A percentile compares a stretch with the other conserved stretches of the same genome.
Evolutionary conservation across 1,140 invertebrate genomes (phyloP).

Genomic region (Temnothorax nylanderi): DNA sequence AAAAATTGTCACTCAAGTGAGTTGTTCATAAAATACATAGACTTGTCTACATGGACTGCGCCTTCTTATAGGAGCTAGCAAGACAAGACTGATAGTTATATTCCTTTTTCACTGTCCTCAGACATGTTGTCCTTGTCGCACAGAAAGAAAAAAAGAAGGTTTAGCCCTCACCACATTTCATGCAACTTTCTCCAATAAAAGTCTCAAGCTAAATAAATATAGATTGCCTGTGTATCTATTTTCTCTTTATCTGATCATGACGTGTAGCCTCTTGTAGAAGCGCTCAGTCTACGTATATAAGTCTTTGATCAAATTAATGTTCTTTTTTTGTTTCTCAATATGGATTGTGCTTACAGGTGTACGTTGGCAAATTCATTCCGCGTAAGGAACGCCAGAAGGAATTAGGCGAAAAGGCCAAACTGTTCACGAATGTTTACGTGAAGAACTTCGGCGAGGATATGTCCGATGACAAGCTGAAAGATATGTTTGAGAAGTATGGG

Average conservation of each 20-base stretch:
- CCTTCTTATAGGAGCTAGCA: too few species aligned
- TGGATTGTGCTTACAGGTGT: constrained; percentile 89
- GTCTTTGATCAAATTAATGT: neutral
- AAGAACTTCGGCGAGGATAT: constrained; percentile 99
- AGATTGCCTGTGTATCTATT: too few species aligned
- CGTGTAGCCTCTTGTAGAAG: too few species aligned
- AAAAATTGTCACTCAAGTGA: neutral
- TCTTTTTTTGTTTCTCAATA: neutral
- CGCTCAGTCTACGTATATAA: too few species aligned
- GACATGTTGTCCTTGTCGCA: too few species aligned
- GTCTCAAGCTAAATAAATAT: neutral
- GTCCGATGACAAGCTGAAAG: constrained; percentile 95
- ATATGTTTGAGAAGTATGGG: constrained; percentile 98
- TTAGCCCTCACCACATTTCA: too few species aligned
- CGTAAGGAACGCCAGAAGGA: constrained; percentile 99
- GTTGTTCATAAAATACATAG: neutral
- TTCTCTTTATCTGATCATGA: too few species aligned
- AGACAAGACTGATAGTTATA: too few species aligned
- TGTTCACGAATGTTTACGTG: constrained; percentile 99
- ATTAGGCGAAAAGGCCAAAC: constrained; percentile 98
- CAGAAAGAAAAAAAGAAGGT: too few species aligned
- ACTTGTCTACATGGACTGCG: too few species aligned
- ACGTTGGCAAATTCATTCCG: constrained; percentile 99
- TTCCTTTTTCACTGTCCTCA: neutral
- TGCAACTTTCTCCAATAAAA: neutral